These are phyloP conservation scores for Myotis pilosus DNA, from an alignment of 2,797 vertebrate genomes.

Conservation along the genomic window DNA sequence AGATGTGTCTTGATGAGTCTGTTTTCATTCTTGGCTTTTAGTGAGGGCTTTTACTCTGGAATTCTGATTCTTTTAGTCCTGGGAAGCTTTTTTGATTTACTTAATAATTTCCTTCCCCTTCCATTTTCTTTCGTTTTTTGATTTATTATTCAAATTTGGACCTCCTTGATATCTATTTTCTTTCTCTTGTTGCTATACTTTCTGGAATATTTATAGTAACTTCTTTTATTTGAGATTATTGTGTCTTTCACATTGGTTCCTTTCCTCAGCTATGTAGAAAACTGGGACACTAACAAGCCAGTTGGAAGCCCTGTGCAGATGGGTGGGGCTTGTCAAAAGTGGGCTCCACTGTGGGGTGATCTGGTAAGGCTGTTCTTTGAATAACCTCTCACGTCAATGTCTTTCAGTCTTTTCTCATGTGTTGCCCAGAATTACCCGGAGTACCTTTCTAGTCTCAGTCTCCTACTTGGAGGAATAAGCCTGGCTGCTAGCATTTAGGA, in stretches of 20 bases:
- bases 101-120: background rate
- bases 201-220: background rate
- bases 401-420: background rate
- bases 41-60: background rate
- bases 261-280: background rate
- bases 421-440: background rate
- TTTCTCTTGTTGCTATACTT: background rate
- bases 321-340: background rate
- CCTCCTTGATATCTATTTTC: background rate
- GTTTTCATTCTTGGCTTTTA: background rate
- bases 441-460: background rate
- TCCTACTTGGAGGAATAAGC: background rate
- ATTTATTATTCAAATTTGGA: background rate
- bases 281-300: background rate
- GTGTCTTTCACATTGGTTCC: background rate
- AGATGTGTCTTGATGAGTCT: background rate
- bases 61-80: background rate
- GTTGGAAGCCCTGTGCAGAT: background rate
- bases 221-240: background rate
- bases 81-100: background rate
- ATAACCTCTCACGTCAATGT: background rate
- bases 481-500: background rate
- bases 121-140: background rate
- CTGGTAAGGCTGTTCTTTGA: background rate
- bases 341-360: background rate